Base-by-base conservation (phyloP, 2,113 vertebrate genomes). In the Archocentrus centrarchus region DNA sequence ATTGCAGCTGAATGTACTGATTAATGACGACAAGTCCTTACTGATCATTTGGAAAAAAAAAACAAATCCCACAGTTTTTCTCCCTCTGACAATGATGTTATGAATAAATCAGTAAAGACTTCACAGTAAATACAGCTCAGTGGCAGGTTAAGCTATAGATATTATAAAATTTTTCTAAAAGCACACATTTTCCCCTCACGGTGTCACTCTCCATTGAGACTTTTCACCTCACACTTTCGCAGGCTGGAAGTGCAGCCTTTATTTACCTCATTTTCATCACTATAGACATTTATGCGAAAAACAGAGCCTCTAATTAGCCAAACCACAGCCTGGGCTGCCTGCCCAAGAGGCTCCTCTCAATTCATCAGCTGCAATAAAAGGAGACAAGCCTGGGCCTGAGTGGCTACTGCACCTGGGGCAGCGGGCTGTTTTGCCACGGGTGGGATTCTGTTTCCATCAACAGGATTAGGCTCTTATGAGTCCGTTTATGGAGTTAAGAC, bases 401-500 rank as follows among this genome's bases (percentile, higher is more conserved):
- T 89, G 80, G 84, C 87, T 63, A 39, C 86, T 92, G 90, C 93
- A 96, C 95, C 95, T 95, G 95, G 90, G 93, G 90, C 94, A 80
- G 89, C 22, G 77, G 91, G 86, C 77, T 89, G 83, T 85, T 93
- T 90, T 85, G 90, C 92, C 89, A 90, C 73, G 91, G 94, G 93
- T 93, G 94, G 94, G 95, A 95, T 96, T 95, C 81, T 95, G 94
- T 95, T 93, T 95, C 93, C 93, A 94, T 92, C 94, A 95, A 94
- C 92, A 93, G 94, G 95, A 95, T 96, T 96, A 95, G 86, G 62
- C 83, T 89, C 85, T 93, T 86, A 88, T 92, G 83, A 92, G 91
- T 92, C 88, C 81, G 76, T 77, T 93, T 93, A 92, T 47, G 77
- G 94, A 93, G 88, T 95, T 94, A 94, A 94, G 94, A 95, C 92